phyloP scores from a whole-genome alignment of 2,113 vertebrate species.

The Neodon shergylaensis region DNA sequence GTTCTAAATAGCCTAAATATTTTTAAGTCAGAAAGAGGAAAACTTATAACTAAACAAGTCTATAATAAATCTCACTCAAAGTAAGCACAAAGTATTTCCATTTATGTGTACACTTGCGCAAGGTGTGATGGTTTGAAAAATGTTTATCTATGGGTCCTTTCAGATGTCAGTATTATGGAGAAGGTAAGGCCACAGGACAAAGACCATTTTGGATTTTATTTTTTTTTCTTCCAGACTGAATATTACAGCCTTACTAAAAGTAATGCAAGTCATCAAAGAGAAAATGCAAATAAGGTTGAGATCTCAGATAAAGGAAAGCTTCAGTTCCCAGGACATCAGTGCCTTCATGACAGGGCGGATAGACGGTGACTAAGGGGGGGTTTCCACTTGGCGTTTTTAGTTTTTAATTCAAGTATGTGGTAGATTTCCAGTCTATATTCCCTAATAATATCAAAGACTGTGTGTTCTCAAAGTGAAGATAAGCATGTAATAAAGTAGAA shows the following conservation, averaged over 20 bases:
- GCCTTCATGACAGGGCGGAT: neutral
- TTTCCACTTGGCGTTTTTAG: conserved; percentile 27
- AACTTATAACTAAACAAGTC: neutral
- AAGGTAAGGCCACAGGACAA: neutral
- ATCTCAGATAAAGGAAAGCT: neutral
- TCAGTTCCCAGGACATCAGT: neutral
- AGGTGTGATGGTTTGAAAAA: neutral
- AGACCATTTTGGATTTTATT: neutral
- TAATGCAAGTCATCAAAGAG: neutral
- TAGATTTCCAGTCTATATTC: neutral
- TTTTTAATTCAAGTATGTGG: neutral
- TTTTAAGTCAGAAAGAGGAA: neutral
- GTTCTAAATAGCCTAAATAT: neutral
- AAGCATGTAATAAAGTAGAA: neutral
- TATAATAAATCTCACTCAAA: neutral
- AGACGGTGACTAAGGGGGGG: neutral
- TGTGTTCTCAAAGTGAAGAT: neutral
- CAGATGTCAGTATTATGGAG: neutral
- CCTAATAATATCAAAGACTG: neutral
- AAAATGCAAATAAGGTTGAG: neutral
- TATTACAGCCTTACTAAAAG: neutral
- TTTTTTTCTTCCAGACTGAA: neutral
- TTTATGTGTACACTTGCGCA: neutral
- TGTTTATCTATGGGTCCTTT: neutral
- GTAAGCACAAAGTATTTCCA: neutral